Evolutionary conservation across 2,113 vertebrate species (phyloP).

Genomic region (Pseudorasbora parva): DNA sequence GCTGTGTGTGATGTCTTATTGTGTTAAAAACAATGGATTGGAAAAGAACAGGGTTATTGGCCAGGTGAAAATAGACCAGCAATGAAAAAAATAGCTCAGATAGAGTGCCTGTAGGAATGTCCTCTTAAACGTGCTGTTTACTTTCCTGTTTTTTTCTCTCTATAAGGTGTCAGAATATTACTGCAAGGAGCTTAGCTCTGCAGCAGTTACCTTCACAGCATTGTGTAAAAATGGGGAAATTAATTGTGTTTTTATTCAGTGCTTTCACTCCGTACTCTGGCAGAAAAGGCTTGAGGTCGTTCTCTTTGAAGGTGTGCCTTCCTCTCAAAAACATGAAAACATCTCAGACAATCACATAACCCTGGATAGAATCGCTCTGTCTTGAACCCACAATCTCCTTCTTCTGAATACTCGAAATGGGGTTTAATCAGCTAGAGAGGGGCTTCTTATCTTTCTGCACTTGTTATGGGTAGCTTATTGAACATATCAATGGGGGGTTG

Average conservation of each 20-base stretch:
- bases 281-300: slow-evolving; percentile 24
- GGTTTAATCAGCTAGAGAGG: slow-evolving; percentile 75
- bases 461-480: slow-evolving; percentile 76
- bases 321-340: slow-evolving; percentile 33
- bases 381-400: slow-evolving; percentile 60
- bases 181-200: background rate
- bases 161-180: slow-evolving; percentile 14
- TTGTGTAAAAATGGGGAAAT: slow-evolving; percentile 28
- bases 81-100: background rate
- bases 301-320: slow-evolving; percentile 25
- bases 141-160: background rate
- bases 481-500: slow-evolving; percentile 69
- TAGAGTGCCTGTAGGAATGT: background rate
- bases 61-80: background rate
- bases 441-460: slow-evolving; percentile 72
- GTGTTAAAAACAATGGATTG: too few species aligned
- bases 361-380: slow-evolving; percentile 57
- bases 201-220: slow-evolving; percentile 13
- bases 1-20: too few species aligned
- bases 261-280: background rate
- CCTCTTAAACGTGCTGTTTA: background rate
- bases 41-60: background rate
- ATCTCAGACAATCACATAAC: slow-evolving; percentile 49
- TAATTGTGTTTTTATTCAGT: slow-evolving; percentile 29
- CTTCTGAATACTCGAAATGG: slow-evolving; percentile 58